Percentiles rank a stretch among this genome's conserved stretches.
Conservation (phyloP, 2,797 vertebrate genomes). For the Rhinatrema bivittatum region DNA sequence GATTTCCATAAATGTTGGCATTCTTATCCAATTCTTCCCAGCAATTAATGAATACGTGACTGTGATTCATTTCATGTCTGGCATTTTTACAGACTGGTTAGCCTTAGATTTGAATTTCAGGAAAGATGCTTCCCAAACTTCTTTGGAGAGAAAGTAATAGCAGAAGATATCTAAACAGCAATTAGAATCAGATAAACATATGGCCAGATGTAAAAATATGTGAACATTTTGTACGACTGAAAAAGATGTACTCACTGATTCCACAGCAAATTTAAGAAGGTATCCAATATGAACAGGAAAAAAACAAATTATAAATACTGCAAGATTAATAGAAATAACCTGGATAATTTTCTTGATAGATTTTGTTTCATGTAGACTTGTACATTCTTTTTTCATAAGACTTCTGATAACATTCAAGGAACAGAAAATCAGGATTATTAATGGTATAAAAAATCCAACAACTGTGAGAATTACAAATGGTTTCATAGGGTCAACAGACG, state of each 20-base stretch:
- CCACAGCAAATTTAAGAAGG: constrained; percentile 33
- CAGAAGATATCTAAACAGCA: constrained; percentile 75
- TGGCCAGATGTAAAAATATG: constrained; percentile 43
- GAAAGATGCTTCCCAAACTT: constrained; percentile 41
- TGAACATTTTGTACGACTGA: constrained; percentile 14
- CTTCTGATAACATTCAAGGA: constrained; percentile 10
- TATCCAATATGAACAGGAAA: constrained; percentile 52
- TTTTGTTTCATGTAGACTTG: not conserved
- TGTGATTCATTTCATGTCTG: too few relatives aligned
- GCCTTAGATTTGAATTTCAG: too few relatives aligned
- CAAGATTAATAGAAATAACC: constrained; percentile 57
- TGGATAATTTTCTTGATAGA: constrained; percentile 4
- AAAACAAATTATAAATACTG: constrained; percentile 68
- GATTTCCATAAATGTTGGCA: too few relatives aligned
- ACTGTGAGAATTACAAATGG: not conserved
- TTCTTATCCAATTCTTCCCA: too few relatives aligned
- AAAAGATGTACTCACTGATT: constrained; percentile 44
- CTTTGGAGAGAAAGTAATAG: constrained; percentile 70
- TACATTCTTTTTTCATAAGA: not conserved
- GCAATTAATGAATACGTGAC: too few relatives aligned
- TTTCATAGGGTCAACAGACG: not conserved
- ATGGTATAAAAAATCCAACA: constrained; percentile 16
- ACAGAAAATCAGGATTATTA: constrained; percentile 31
- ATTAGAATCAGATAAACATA: constrained; percentile 66
- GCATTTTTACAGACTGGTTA: too few relatives aligned